Evolutionary conservation across 2,113 vertebrate genomes (phyloP), one percentile per base, ranked within the genome.

Genomic region (Daboia siamensis): DNA sequence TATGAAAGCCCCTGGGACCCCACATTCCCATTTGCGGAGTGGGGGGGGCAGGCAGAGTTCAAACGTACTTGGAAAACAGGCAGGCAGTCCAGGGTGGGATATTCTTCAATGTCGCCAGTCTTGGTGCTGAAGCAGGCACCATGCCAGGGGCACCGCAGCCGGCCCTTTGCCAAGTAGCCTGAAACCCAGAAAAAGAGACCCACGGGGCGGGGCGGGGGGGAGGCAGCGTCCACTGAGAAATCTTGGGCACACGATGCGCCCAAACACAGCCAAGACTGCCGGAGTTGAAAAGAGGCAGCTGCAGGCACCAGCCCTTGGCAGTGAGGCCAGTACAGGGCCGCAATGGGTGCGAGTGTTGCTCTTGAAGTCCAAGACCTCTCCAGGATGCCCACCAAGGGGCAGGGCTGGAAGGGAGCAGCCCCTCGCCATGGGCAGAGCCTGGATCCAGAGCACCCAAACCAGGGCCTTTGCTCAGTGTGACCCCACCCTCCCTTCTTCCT

Each of bases 101-200:
- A 98, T 15, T 99, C 99, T 93, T 99, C 99, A 0, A 99, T 98
- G 92, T 99, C 98, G 20, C 98, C 99, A 0, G 97, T 99, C 93
- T 91, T 97, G 90, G 98, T 96, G 94, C 98, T 98, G 89, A 99
- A 99, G 95, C 98, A 99, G 21, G 98, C 98, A 0, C 98, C 98
- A 0, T 99, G 98, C 97, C 98, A 98, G 10, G 98, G 98, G 94
- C 99, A 99, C 48, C 98, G 97, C 91, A 99, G 96, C 94, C 97
- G 97, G 91, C 98, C 94, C 46, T 98, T 97, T 64, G 92, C 95
- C 94, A 99, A 94, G 15, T 96, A 96, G 29, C 99, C 99, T 99
- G 95, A 54, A 91, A 90, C 0, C 51, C 90, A 87, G 10, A 52
- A 52, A 17, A 5, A n/a, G 44, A 24, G 74, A 55, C 51, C 33